Evolutionary conservation across 2,797 vertebrate genomes (phyloP), one percentile per base, ranked within the genome.

Genomic region (Clarias pachynema): DNA sequence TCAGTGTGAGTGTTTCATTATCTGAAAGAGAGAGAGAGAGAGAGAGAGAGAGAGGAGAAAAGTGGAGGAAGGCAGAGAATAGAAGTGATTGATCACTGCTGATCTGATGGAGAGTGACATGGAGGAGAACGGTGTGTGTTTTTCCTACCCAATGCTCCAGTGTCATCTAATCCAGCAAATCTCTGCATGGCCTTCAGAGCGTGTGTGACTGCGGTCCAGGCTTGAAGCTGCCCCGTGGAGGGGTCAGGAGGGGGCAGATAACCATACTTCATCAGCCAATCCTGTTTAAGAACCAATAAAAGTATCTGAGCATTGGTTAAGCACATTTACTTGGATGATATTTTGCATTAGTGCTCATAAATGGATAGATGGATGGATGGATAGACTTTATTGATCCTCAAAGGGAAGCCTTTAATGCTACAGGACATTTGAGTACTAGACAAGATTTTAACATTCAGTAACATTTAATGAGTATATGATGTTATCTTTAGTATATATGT

Each of bases 201-300:
- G 0, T 90, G 87, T 40, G 93, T 95, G 85, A 96, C 94, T 7
- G 94, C 92, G 12, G 94, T 94, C 95, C 95, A 95, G 4, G 93
- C 93, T 87, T 96, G 95, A 6, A 95, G 91, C 89, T 95, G 95
- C 56, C 94, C 95, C 0, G 95, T 95, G 68, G 92, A 89, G 0
- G 92, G 88, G 87, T 95, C 94, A 1, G 95, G 66, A 2, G 93
- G 90, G 0, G 94, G 95, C n/a, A 96, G 94, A 89, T 96, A 96
- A 44, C 95, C 95, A 74, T 95, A 96, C 57, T 90, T 94, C 2
- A 86, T 94, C 86, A 96, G 88, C 95, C 95, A 96, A 4, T 95
- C 93, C 95, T 96, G 7, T 49, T 26, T 56, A 82, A 79, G 34
- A 18, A 82, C 7, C 84, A 82, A 6, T 16, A 15, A 0, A 72